phyloP scores from a whole-genome alignment of 2,888 invertebrate species.

The Cephonodes hylas region DNA sequence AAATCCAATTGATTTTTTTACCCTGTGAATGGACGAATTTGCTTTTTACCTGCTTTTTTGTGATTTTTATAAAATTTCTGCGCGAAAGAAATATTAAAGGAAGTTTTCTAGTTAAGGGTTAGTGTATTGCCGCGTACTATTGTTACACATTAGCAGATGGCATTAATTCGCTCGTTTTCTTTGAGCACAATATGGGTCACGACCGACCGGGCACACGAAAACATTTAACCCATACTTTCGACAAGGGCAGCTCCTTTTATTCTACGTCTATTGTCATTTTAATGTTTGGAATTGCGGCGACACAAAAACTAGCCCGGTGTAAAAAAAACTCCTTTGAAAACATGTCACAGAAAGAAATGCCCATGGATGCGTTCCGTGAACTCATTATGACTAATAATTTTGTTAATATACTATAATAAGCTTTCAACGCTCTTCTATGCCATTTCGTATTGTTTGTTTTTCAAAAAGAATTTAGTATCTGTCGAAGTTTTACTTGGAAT shows the following conservation, averaged over 20 bases:
- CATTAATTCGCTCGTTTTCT: conserved; percentile 59
- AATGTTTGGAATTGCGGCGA: conserved; percentile 14
- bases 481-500: not conserved
- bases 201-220: conserved; percentile 33
- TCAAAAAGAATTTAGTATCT: not conserved
- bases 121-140: conserved; percentile 54
- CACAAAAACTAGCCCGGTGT: conserved; percentile 20
- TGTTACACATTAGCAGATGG: conserved; percentile 60
- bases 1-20: conserved; percentile 64
- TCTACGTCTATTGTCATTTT: conserved; percentile 1
- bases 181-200: conserved; percentile 72
- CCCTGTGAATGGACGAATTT: conserved; percentile 41
- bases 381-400: conserved; percentile 41
- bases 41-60: conserved; percentile 64
- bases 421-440: conserved; percentile 11
- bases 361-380: conserved; percentile 29
- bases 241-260: conserved; percentile 17
- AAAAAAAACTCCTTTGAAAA: not conserved
- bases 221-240: conserved; percentile 34
- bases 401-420: conserved; percentile 35
- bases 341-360: conserved; percentile 16
- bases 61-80: conserved; percentile 58
- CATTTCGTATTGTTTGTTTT: conserved; percentile 10
- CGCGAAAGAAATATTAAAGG: conserved; percentile 67
- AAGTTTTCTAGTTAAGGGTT: conserved; percentile 73